A percentile compares a stretch with the other conserved stretches of the same genome.
Conservation (phyloP, 2,113 vertebrate species). For the Natator depressus region DNA sequence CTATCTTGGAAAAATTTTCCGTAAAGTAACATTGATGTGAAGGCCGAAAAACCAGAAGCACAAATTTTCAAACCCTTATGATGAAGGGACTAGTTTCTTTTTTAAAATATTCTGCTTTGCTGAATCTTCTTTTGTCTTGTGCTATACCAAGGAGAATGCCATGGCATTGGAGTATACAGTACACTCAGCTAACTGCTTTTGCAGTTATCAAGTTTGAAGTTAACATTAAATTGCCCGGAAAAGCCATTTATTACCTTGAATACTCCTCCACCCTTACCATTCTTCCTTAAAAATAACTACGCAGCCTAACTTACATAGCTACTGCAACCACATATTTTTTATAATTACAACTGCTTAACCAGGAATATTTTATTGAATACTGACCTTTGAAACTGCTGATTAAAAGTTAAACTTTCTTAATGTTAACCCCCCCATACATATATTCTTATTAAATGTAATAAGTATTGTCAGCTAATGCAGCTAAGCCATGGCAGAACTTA, state of each 20-base stretch:
- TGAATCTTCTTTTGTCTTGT: neutral
- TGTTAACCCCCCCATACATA: neutral
- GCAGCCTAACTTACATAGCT: neutral
- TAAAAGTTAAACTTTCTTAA: neutral
- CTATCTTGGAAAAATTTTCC: conserved; percentile 44
- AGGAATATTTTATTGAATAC: neutral
- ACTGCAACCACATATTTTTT: neutral
- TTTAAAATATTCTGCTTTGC: neutral
- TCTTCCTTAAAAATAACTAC: neutral
- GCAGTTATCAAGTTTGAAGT: neutral
- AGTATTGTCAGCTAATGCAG: neutral
- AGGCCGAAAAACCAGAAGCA: conserved; percentile 28
- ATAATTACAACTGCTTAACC: neutral
- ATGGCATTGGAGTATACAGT: neutral
- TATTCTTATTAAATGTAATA: neutral
- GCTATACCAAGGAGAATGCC: conserved; percentile 17
- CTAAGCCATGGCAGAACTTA: neutral
- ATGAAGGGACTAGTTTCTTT: neutral
- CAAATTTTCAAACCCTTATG: neutral
- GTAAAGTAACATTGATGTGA: conserved; percentile 38
- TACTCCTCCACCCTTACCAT: neutral
- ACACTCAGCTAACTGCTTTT: conserved; percentile 12
- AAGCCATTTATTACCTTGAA: neutral
- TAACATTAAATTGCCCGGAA: conserved; percentile 14
- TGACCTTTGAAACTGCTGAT: neutral